Conservation (phyloP, 2,113 vertebrate genomes). For the Rhegmatorhina hoffmannsi region DNA sequence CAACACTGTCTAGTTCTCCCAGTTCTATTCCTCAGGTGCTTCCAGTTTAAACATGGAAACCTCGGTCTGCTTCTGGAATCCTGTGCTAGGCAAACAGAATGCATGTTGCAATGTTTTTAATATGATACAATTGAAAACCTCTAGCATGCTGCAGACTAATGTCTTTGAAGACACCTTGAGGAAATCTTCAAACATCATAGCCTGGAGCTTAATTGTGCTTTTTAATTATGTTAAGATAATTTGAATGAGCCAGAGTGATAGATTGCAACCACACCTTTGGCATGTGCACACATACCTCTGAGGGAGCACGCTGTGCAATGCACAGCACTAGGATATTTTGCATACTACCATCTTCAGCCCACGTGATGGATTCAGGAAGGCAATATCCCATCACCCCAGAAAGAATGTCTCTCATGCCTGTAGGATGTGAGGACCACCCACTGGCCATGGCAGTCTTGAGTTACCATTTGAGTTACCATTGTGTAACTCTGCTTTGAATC, state of each 20-base stretch:
- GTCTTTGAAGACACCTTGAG: conserved; percentile 10
- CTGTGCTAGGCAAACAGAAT: background rate
- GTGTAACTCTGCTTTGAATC: background rate
- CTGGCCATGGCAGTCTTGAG: background rate
- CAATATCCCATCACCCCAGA: background rate
- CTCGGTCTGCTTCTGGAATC: background rate
- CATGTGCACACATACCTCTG: background rate
- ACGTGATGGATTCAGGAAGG: background rate
- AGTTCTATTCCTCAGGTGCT: background rate
- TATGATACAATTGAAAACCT: background rate
- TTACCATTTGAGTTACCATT: background rate
- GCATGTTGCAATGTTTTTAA: background rate
- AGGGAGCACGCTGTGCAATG: background rate
- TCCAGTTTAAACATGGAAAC: conserved; percentile 1
- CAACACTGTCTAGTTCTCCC: background rate
- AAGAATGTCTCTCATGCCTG: background rate
- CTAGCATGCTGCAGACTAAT: background rate
- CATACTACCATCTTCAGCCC: background rate
- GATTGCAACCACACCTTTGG: conserved; percentile 53
- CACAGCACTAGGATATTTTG: background rate
- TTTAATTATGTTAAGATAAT: conserved; percentile 52
- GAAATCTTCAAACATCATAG: conserved; percentile 35
- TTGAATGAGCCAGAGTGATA: conserved; percentile 36
- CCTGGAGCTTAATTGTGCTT: conserved; percentile 20
- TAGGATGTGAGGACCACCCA: background rate